Base-by-base conservation (phyloP, 2,888 invertebrate species). In the Axea sp. region DNA sequence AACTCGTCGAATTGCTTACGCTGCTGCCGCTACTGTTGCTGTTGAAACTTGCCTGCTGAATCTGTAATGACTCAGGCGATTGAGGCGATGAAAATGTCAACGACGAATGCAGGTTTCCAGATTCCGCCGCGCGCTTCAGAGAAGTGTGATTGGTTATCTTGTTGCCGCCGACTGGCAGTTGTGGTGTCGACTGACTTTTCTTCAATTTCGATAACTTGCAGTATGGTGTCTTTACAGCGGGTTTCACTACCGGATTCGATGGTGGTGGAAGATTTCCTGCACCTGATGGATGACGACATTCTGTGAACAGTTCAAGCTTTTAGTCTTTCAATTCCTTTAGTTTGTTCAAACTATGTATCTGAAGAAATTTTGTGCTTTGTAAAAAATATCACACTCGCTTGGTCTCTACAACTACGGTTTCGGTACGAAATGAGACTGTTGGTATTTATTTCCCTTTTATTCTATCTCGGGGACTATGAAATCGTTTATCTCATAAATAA, bases 201-300 rank as follows among this genome's bases (percentile, higher is more conserved):
- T 87, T 87, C 43, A 87, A 65, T 43, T 87, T 87, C 3, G 87
- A 85, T 6, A 87, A 79, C 64, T 87, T 87, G 75, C 87, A 87
- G 62, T 86, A 87, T 0, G 87, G 85, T 1, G 86, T 84, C 72
- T 86, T 87, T 47, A 84, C 78, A 2, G 80, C 45, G 7, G 83
- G 77, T 60, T 86, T 87, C 1, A 82, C 79, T 4, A 80, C 37
- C 3, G 86, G 85, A 7, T 80, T 83, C 9, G 86, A 73, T 0
- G 87, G 86, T 6, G 87, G 83, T 33, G 87, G 86, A 28, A 86
- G 79, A 75, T 79, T 85, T 17, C 80, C 78, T 41, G 83, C 78
- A 19, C 86, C 86, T 26, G 87, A 83, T 49, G 87, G 82, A 79
- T 87, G 87, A 19, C 87, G 83, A 78, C 84, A 85, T 80, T 87